phyloP scores from a whole-genome alignment of 2,797 vertebrate species.

The Xerus rutilus region DNA sequence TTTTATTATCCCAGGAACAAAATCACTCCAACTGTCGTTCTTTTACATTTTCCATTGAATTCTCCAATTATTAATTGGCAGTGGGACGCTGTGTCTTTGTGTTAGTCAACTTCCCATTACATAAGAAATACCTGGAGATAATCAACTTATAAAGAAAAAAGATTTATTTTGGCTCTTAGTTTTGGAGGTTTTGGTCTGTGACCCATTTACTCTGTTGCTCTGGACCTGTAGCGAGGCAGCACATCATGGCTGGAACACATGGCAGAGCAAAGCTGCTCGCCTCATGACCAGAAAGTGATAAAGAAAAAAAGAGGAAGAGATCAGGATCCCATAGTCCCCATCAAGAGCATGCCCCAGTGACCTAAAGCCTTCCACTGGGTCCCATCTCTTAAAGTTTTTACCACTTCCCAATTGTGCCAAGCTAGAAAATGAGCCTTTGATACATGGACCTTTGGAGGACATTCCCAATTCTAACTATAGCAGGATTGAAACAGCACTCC shows the following conservation, averaged over 20 bases:
- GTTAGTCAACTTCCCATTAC: neutral
- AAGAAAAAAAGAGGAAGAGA: neutral
- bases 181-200: neutral
- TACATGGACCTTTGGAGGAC: neutral
- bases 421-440: neutral
- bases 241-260: neutral
- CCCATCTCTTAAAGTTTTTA: neutral
- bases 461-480: neutral
- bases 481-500: slow-evolving; percentile 14
- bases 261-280: neutral
- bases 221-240: neutral
- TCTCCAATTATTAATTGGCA: neutral
- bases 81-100: neutral
- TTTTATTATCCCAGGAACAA: slow-evolving; percentile 44
- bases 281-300: neutral
- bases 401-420: neutral
- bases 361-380: neutral
- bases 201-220: neutral
- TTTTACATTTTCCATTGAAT: slow-evolving; percentile 22
- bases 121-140: neutral
- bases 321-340: neutral
- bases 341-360: neutral
- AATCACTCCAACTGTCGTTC: neutral
- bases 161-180: neutral
- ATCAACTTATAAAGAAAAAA: neutral